Evolutionary conservation across 2,797 vertebrate species (phyloP).

Genomic region (Darevskia nairensis): DNA sequence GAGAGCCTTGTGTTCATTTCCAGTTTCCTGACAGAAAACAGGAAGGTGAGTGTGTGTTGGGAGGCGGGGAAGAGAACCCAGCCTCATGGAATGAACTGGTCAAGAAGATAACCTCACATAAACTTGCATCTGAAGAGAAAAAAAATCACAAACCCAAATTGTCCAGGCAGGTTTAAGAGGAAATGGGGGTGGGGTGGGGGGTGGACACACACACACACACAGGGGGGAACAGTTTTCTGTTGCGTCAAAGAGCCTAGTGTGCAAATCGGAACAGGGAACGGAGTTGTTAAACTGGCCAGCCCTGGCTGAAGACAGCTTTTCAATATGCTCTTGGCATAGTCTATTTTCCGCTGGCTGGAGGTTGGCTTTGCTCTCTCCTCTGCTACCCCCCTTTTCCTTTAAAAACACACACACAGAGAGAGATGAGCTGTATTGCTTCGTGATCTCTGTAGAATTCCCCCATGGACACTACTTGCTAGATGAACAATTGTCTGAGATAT

Average conservation of each 20-base stretch:
- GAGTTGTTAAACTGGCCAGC: constrained; percentile 72
- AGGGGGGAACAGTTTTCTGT: constrained; percentile 60
- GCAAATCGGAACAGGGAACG: constrained; percentile 71
- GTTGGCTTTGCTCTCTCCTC: constrained; percentile 47
- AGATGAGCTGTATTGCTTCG: constrained; percentile 51
- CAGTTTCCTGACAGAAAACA: constrained; percentile 67
- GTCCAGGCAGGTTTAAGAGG: constrained; percentile 69
- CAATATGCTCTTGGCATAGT: constrained; percentile 74
- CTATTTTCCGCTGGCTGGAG: constrained; percentile 69
- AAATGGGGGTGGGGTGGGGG: constrained; percentile 42
- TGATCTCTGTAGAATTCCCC: constrained; percentile 25
- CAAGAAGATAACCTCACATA: constrained; percentile 66
- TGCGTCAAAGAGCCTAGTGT: constrained; percentile 77
- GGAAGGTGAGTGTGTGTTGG: not conserved
- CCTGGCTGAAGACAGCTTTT: constrained; percentile 72
- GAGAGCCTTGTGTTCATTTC: constrained; percentile 63
- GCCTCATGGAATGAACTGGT: constrained; percentile 51
- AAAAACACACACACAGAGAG: not conserved
- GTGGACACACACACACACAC: not conserved
- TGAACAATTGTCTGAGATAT: not conserved
- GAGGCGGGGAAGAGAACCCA: not conserved
- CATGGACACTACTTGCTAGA: not conserved
- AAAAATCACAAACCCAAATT: constrained; percentile 63
- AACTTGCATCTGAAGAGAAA: constrained; percentile 61
- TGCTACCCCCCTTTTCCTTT: not conserved